Evolutionary conservation across 2,797 vertebrate species (phyloP), one percentile per base, ranked within the genome.

Genomic region (Catharus ustulatus): DNA sequence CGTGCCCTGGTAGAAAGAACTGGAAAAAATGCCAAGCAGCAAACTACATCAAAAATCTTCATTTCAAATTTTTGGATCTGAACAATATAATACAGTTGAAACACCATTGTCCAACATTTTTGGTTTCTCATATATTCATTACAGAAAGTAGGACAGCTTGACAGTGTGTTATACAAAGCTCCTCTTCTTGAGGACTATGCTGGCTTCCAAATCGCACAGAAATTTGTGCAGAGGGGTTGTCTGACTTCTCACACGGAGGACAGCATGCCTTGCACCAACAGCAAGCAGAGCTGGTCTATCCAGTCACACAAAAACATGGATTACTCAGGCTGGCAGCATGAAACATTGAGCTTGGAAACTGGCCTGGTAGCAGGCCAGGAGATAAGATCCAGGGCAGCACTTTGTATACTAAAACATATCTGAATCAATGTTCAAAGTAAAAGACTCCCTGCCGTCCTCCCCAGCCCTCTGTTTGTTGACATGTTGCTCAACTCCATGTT

Each of bases 291-390:
- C 7, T 61, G 57, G 11, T 80, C 36, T 10, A n/a, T 66, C 48
- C 72, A 90, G 90, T 92, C 1, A 0, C 40, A 80, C 22, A 80
- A 80, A 83, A 45, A 21, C 54, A 40, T 11, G 61, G 52, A 84
- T 78, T 75, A 84, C 62, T 83, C 51, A 46, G 40, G n/a, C 34
- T 87, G 84, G 54, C 34, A 81, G 29, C 0, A 1, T 62, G 71
- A 95, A 95, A 90, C 51, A 71, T 1, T 54, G 52, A 90, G 48
- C 30, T 42, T 61, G 90, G 48, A 84, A 92, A 72, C 38, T 12
- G 94, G 55, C 9, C 78, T 81, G 93, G 88, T 54, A 94, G 58
- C 58, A 75, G 46, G 81, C 90, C 94, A 94, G 75, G 57, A 87
- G 68, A 89, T 63, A 83, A 84, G 75, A 94, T 71, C 58, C 51